phyloP scores from a whole-genome alignment of 1,140 invertebrate genomes.

The Lepidostoma basale region DNA sequence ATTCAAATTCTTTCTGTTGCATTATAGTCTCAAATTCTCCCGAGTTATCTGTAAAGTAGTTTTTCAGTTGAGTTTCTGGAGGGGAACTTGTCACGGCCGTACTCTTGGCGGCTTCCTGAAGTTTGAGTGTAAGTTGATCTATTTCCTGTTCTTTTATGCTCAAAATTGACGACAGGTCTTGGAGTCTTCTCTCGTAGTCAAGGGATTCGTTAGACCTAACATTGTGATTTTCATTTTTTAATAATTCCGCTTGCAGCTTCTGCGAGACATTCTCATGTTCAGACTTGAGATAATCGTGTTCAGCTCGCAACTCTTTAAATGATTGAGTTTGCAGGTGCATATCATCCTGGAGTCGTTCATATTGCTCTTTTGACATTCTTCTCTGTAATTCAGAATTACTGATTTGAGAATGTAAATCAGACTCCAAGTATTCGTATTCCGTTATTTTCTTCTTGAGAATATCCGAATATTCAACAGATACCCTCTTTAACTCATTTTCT shows the following conservation, averaged over 20 bases:
- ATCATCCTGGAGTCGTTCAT: conserved; percentile 62
- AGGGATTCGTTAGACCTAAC: background rate
- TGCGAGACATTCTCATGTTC: conserved; percentile 50
- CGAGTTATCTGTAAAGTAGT: conserved; percentile 1
- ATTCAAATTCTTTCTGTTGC: conserved; percentile 38
- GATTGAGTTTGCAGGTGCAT: conserved; percentile 54
- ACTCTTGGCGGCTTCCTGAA: conserved; percentile 42
- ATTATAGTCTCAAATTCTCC: background rate
- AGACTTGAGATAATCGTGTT: conserved; percentile 48
- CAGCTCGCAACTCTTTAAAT: conserved; percentile 49
- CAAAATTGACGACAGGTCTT: conserved; percentile 44
- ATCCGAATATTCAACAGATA: conserved; percentile 61
- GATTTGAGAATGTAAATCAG: conserved; percentile 66
- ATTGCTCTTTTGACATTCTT: conserved; percentile 61
- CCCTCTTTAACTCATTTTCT: conserved; percentile 60
- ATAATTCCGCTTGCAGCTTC: conserved; percentile 13
- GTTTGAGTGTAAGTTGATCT: conserved; percentile 45
- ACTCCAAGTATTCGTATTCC: conserved; percentile 66
- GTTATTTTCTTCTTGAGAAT: conserved; percentile 59
- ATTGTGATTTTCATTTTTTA: background rate
- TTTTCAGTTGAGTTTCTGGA: conserved; percentile 1
- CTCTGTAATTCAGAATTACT: conserved; percentile 62
- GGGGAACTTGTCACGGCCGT: background rate
- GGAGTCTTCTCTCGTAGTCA: conserved; percentile 5
- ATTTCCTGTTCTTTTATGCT: conserved; percentile 50